These are phyloP conservation scores for Coturnix japonica DNA, from an alignment of 2,113 vertebrate species.

Conservation along the genomic window DNA sequence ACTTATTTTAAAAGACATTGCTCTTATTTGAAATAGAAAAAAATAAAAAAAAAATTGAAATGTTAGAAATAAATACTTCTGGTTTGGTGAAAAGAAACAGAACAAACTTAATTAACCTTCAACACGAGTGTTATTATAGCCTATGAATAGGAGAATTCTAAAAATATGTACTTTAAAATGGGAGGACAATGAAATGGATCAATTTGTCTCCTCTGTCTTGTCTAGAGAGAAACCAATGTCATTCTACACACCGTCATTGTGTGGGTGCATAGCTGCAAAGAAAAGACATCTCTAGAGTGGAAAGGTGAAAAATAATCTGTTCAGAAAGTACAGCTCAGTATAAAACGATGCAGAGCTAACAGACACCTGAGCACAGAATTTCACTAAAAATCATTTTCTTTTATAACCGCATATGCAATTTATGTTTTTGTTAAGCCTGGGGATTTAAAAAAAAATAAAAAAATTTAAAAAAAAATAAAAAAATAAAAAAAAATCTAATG, in stretches of 20 bases:
- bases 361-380: neutral
- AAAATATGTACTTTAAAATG: neutral
- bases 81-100: rapidly evolving
- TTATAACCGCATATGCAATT: neutral
- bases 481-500: neutral
- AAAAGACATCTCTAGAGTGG: neutral
- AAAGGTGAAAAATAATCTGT: neutral
- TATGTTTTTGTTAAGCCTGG: neutral
- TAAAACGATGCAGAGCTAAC: neutral
- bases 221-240: neutral
- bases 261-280: neutral
- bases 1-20: neutral
- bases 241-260: neutral
- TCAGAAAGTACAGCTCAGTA: neutral
- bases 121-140: neutral
- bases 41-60: neutral
- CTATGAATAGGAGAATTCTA: neutral
- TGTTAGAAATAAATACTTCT: neutral
- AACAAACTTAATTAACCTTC: neutral
- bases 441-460: neutral
- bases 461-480: neutral
- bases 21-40: neutral
- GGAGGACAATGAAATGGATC: neutral
- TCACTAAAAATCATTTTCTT: neutral
- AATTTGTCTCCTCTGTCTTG: neutral